Base-by-base conservation (phyloP, 2,888 invertebrate genomes). In the Tryphoninae sp. region DNA sequence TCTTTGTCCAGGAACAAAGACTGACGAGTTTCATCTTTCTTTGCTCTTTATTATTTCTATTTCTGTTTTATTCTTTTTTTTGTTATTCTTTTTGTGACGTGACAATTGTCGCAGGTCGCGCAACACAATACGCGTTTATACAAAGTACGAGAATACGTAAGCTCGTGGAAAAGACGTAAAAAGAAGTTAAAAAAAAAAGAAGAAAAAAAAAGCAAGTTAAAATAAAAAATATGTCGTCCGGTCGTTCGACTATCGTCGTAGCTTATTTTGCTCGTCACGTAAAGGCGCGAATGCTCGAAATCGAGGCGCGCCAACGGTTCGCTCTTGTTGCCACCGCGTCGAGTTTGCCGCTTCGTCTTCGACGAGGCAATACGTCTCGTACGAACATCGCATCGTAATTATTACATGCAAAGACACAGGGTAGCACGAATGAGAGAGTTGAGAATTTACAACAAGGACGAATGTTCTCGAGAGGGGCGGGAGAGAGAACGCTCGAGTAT, bases 301-400 rank as follows among this genome's bases (percentile, higher is more conserved):
- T 73, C 73, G 69, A 16, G 59, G 65, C 69, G 78, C 67, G 78
- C n/a, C 65, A 22, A 22, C 22, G 22, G n/a, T 45, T 62, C 55
- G 40, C 19, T 61, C 55, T 49, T 13, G 64, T 42, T 62, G 51
- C 76, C 61, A 59, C 45, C 42, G 72, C 55, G 53, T 55, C 49
- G 33, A 33, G 33, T 6, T 6, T 6, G 53, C 19, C 1, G 19
- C 19, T 64, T 55, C 33, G 40, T 58, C 16, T n/a, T n/a, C 59
- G 59, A 55, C n/a, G 19, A 33, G 58, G 16, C 51, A 51, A 13
- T 51, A 16, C 33, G 33, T 6, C 33, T 33, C 22, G 51, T 59
- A 81, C 78, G 78, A 26, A 45, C 53, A 40, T 59, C 53, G 78
- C 78, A 78, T 81, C 16, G 64, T 67, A 78, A 78, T 81, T 59